Conservation (phyloP, 2,888 invertebrate genomes). For the Hypercompe scribonia region DNA sequence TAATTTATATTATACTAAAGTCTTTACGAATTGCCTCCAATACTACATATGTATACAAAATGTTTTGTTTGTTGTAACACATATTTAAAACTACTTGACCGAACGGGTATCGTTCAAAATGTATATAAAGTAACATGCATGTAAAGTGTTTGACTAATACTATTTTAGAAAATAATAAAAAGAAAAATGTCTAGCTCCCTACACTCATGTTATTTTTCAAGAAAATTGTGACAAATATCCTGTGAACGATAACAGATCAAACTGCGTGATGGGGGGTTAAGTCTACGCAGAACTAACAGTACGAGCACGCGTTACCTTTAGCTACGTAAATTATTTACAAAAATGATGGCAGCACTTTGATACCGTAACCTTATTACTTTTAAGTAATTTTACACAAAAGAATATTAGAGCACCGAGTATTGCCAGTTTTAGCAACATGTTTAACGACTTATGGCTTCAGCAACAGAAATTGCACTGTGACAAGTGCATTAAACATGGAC, state of each 20-base stretch:
- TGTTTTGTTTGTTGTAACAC: neutral
- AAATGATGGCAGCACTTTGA: conserved; percentile 55
- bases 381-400: conserved; percentile 74
- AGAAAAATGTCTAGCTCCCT: neutral
- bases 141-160: neutral
- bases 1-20: too few species aligned
- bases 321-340: conserved; percentile 31
- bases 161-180: neutral
- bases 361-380: conserved; percentile 31
- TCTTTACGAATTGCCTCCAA: too few species aligned
- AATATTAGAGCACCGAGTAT: conserved; percentile 75
- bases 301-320: conserved; percentile 1
- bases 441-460: conserved; percentile 50
- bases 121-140: neutral
- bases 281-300: neutral
- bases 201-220: neutral
- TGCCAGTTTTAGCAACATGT: conserved; percentile 77
- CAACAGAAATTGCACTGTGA: conserved; percentile 56
- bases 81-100: neutral
- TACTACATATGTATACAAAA: too few species aligned
- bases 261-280: too few species aligned
- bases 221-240: too few species aligned
- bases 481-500: conserved; percentile 28
- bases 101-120: neutral
- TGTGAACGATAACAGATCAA: too few species aligned